Conservation (phyloP, 2,797 vertebrate species). For the Fundulus diaphanus region DNA sequence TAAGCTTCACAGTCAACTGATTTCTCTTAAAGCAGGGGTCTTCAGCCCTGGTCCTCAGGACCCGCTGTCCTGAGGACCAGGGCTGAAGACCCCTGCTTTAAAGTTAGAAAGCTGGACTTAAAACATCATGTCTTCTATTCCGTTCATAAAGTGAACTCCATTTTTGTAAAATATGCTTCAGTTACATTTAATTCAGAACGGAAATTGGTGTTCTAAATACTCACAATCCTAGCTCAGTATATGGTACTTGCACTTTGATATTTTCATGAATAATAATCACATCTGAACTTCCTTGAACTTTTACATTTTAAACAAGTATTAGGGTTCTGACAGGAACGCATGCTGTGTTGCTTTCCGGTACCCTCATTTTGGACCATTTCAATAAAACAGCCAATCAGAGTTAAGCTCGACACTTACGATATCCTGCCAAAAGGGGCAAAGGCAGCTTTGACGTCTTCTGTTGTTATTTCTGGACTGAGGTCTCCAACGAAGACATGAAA, state of each 20-base stretch:
- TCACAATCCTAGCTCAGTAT: not conserved
- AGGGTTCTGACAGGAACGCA: not conserved
- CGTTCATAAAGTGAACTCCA: too few species aligned
- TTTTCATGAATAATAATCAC: not conserved
- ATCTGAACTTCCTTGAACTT: too few species aligned
- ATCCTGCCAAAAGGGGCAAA: slow-evolving; percentile 97
- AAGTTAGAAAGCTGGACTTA: too few species aligned
- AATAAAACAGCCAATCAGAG: not conserved
- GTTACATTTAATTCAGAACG: too few species aligned
- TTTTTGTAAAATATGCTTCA: too few species aligned
- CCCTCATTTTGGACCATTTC: not conserved
- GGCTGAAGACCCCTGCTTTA: too few species aligned
- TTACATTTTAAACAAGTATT: not conserved
- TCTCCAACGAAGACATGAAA: slow-evolving; percentile 99
- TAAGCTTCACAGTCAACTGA: too few species aligned
- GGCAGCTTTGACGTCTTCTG: slow-evolving; percentile 97
- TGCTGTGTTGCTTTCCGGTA: not conserved
- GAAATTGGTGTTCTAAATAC: not conserved
- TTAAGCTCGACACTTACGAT: slow-evolving; percentile 87
- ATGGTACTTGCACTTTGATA: not conserved
- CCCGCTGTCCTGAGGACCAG: too few species aligned
- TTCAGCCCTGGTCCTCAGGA: too few species aligned
- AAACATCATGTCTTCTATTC: too few species aligned
- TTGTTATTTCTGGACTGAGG: slow-evolving; percentile 98
- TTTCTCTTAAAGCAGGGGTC: too few species aligned